These are phyloP conservation scores for Drosophila pseudotalamancana DNA, from an alignment of 2,888 invertebrate species.

Conservation along the genomic window DNA sequence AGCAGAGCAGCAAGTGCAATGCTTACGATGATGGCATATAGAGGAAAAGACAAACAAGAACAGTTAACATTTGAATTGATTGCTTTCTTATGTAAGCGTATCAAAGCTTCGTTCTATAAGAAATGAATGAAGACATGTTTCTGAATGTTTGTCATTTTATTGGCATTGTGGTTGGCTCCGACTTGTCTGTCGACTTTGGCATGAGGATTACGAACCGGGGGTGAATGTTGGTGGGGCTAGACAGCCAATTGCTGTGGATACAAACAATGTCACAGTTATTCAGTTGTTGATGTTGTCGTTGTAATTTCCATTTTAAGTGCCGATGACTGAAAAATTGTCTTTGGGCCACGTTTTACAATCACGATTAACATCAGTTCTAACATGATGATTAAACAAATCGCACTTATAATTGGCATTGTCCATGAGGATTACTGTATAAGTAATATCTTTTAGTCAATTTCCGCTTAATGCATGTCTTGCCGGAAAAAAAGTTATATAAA, in stretches of 20 bases:
- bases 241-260: slow-evolving; percentile 1
- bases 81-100: slow-evolving; percentile 15
- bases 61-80: neutral
- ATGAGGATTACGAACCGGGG: slow-evolving; percentile 1
- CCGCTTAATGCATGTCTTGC: neutral
- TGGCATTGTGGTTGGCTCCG: slow-evolving; percentile 60
- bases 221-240: neutral
- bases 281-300: slow-evolving; percentile 14
- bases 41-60: neutral
- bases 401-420: slow-evolving; percentile 12
- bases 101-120: slow-evolving; percentile 8
- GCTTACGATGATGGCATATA: neutral
- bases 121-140: slow-evolving; percentile 35
- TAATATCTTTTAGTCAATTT: neutral
- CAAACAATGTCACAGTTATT: slow-evolving; percentile 35
- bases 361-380: slow-evolving; percentile 22
- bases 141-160: slow-evolving; percentile 65
- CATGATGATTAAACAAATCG: slow-evolving; percentile 2
- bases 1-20: neutral
- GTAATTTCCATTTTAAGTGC: slow-evolving; percentile 43
- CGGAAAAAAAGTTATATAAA: neutral
- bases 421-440: slow-evolving; percentile 4
- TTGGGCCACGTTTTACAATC: slow-evolving; percentile 10
- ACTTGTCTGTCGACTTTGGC: slow-evolving; percentile 59
- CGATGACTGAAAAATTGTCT: slow-evolving; percentile 29